phyloP scores from a whole-genome alignment of 2,797 vertebrate species.

The Molossus alvarezi region DNA sequence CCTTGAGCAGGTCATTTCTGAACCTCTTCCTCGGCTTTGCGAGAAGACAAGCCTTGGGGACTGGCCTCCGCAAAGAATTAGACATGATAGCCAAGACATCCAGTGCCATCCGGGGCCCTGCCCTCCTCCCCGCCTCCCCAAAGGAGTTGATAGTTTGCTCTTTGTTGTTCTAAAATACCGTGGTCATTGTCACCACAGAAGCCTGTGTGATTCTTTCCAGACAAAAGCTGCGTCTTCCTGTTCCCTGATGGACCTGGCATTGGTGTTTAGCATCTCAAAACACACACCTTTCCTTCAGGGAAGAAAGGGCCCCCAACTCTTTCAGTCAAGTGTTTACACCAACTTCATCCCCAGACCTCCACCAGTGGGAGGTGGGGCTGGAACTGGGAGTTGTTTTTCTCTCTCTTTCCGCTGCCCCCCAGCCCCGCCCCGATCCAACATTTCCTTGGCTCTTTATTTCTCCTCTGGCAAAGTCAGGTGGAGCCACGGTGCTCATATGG shows the following conservation, averaged over 20 bases:
- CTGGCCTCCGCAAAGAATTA: background rate
- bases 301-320: background rate
- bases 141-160: background rate
- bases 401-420: background rate
- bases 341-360: background rate
- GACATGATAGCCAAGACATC: background rate
- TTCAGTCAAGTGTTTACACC: background rate
- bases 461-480: background rate
- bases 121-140: too few species aligned
- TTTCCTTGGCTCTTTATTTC: background rate
- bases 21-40: background rate
- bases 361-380: background rate
- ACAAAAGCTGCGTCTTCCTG: background rate
- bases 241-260: background rate
- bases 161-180: background rate
- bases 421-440: background rate
- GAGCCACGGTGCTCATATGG: background rate
- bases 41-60: background rate
- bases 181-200: background rate
- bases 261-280: constrained; percentile 24
- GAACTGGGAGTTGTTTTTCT: background rate
- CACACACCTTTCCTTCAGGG: background rate
- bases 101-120: background rate
- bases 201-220: background rate
- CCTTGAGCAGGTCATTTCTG: too few species aligned